phyloP scores from a whole-genome alignment of 2,797 vertebrate genomes.

The Hirundo rustica region DNA sequence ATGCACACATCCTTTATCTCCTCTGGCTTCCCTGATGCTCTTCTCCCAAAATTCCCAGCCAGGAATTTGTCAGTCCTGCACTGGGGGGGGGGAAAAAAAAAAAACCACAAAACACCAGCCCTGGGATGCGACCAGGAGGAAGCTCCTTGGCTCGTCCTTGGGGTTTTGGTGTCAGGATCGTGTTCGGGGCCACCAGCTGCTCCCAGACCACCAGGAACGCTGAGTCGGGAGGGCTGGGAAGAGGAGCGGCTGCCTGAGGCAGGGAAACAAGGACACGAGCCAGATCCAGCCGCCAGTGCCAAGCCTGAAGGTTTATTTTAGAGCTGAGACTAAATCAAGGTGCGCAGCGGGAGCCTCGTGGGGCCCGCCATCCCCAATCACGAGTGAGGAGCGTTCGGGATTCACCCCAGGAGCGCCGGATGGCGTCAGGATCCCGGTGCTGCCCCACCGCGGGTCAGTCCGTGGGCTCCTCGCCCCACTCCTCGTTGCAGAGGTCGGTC shows the following conservation, averaged over 20 bases:
- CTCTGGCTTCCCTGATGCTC: background rate
- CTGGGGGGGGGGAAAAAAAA: too few relatives aligned
- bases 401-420: rapidly evolving
- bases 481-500: slow-evolving; percentile 27
- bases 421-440: rapidly evolving
- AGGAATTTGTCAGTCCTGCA: background rate
- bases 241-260: background rate
- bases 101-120: background rate
- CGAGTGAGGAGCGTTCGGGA: rapidly evolving
- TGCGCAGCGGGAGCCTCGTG: rapidly evolving
- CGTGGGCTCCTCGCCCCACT: background rate
- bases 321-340: background rate
- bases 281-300: background rate
- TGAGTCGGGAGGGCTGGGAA: background rate
- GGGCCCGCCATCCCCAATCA: background rate
- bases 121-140: background rate
- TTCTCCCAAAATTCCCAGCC: background rate
- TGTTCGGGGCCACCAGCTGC: background rate
- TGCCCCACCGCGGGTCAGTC: background rate
- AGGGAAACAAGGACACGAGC: background rate
- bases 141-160: background rate
- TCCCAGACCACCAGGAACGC: background rate
- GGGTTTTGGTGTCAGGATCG: background rate
- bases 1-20: rapidly evolving
- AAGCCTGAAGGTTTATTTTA: background rate